Percentiles rank a stretch among this genome's conserved stretches.
These are phyloP conservation scores for Limanda limanda DNA, from an alignment of 2,113 vertebrate species.

Conservation along the genomic window DNA sequence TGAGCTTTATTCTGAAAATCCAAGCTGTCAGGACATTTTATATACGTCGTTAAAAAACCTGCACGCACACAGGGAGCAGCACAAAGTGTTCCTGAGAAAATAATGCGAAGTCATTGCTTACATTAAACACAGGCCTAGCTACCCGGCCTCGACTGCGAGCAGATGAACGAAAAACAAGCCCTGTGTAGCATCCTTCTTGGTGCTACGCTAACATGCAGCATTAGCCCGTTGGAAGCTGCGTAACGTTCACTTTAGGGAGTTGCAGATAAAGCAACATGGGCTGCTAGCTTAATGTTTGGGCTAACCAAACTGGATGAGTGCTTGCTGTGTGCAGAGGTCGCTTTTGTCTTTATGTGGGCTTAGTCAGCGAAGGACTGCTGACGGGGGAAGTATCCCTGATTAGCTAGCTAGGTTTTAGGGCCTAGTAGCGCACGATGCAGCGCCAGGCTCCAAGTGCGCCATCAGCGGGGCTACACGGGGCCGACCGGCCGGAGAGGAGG, in stretches of 20 bases:
- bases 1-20: constrained; percentile 60
- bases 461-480: constrained; percentile 39
- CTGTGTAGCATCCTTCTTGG: background rate
- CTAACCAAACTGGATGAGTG: background rate
- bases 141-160: no score
- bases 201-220: background rate
- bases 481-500: background rate
- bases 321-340: constrained; percentile 22
- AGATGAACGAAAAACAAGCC: background rate
- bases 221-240: constrained; percentile 13
- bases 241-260: constrained; percentile 16
- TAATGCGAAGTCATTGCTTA: constrained; percentile 32
- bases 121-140: background rate
- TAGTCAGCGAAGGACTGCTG: constrained; percentile 71
- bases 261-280: background rate
- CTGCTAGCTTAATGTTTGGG: no score
- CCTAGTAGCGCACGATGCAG: constrained; percentile 72
- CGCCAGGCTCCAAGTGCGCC: constrained; percentile 73
- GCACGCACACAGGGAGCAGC: background rate
- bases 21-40: constrained; percentile 64
- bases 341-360: constrained; percentile 65
- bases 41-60: constrained; percentile 12
- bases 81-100: background rate
- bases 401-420: constrained; percentile 73
- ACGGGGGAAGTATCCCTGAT: constrained; percentile 64